These are phyloP conservation scores for Ranitomeya variabilis DNA, from an alignment of 2,113 vertebrate species.

Conservation along the genomic window DNA sequence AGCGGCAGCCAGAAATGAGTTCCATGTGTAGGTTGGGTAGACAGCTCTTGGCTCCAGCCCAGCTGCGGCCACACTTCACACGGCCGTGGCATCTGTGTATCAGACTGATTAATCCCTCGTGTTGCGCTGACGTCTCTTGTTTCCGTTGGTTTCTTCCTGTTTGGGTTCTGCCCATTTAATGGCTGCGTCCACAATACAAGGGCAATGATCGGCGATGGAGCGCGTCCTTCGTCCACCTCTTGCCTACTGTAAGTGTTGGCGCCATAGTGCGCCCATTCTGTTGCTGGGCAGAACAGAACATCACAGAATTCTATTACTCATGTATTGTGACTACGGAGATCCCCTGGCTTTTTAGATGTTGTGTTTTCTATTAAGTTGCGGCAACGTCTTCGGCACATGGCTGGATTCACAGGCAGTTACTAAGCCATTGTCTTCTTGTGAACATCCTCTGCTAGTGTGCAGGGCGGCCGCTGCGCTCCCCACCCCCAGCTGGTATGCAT, in stretches of 20 bases:
- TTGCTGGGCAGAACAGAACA: background rate
- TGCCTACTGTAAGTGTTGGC: background rate
- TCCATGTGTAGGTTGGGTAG: background rate
- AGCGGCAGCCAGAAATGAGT: too few relatives aligned
- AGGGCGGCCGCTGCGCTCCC: background rate
- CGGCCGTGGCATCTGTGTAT: background rate
- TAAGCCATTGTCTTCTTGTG: slow-evolving; percentile 18
- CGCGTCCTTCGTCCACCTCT: too few relatives aligned
- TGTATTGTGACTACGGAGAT: background rate
- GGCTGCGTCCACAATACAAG: background rate
- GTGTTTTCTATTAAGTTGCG: too few relatives aligned
- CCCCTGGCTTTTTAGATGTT: too few relatives aligned
- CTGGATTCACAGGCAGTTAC: background rate
- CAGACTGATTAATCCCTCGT: background rate
- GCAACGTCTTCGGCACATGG: background rate
- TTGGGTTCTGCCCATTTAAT: slow-evolving; percentile 8
- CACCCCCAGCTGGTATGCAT: slow-evolving; percentile 29
- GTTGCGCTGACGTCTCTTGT: background rate
- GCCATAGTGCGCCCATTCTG: background rate
- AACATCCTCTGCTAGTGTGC: slow-evolving; percentile 19
- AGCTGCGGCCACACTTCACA: too few relatives aligned
- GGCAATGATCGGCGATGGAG: background rate
- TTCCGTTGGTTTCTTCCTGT: background rate
- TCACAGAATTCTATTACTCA: background rate
- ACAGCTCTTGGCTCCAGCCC: too few relatives aligned